Evolutionary conservation across 2,113 vertebrate species (phyloP), one percentile per base, ranked within the genome.

Genomic region (Anarhynchus alexandrinus): DNA sequence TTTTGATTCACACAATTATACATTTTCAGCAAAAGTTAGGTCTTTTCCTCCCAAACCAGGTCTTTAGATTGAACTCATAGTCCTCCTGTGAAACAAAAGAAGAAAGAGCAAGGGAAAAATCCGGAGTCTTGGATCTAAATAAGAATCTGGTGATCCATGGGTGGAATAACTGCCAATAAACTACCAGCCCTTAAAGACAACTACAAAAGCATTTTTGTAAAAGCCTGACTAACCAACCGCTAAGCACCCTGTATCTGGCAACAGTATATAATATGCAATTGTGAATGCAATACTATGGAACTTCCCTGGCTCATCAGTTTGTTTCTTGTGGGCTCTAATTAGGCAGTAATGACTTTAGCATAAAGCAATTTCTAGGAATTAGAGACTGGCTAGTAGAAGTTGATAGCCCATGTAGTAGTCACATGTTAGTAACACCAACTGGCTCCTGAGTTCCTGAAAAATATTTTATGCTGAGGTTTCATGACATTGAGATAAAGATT

Each of bases 201-300:
- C 82, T 88, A 96, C 86, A 96, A 92, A 97, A 95, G 88, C 91
- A 83, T 89, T 95, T 97, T 91, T 96, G 91, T 96, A 69, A 74
- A 30, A 94, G 92, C 54, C 89, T 95, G 93, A 29, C 87, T 89
- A 91, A 38, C 79, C 65, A 90, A 14, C 58, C 4, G 1, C 82
- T 69, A 27, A 9, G 5, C 11, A 86, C 47, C 55, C 65, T 15
- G 45, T 54, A 43, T 83, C 89, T 91, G 76, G 72, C 92, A 93
- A 38, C 64, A 61, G 71, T 36, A 52, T 67, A 36, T 47, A 86
- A 59, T 45, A 82, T 8, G 27, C 80, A 16, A 81, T 26, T 84
- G 89, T 88, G 66, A 76, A 15, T 38, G 19, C 87, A 89, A 5
- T 55, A 19, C 84, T 91, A 55, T 15, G 42, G 72, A 92, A 85